These are phyloP conservation scores for Pseudoips prasinana DNA, from an alignment of 2,888 invertebrate genomes.

Conservation along the genomic window DNA sequence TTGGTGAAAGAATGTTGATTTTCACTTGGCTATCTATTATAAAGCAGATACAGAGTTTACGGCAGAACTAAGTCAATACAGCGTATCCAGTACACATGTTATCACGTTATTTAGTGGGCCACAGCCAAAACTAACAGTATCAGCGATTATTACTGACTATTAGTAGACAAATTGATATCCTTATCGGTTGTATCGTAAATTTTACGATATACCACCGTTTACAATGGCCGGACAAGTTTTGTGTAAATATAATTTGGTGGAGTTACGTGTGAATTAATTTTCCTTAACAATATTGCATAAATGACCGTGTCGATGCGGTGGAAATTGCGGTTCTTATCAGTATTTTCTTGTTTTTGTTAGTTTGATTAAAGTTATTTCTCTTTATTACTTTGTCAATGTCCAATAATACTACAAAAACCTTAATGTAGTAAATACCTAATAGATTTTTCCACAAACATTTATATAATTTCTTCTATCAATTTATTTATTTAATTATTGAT, in stretches of 20 bases:
- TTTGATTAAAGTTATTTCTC: too few relatives aligned
- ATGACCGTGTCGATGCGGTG: conserved; percentile 3
- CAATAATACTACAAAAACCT: too few relatives aligned
- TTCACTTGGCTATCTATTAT: not conserved
- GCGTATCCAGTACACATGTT: conserved; percentile 44
- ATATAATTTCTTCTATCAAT: too few relatives aligned
- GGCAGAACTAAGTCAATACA: conserved; percentile 27
- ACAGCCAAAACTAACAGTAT: conserved; percentile 54
- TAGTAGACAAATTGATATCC: conserved; percentile 67
- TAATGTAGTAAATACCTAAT: too few relatives aligned
- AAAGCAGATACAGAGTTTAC: conserved; percentile 19
- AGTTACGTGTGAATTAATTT: conserved; percentile 37
- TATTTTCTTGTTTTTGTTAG: too few relatives aligned
- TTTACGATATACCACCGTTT: conserved; percentile 57
- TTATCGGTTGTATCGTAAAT: conserved; percentile 67
- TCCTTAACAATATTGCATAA: conserved; percentile 23
- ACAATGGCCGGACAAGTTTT: conserved; percentile 64
- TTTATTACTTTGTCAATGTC: too few relatives aligned
- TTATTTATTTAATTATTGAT: too few relatives aligned
- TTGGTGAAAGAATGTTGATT: conserved; percentile 3
- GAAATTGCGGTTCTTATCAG: not conserved
- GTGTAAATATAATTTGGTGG: conserved; percentile 64
- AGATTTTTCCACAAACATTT: too few relatives aligned
- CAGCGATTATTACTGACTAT: conserved; percentile 53
- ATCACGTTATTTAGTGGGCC: conserved; percentile 59